phyloP scores from a whole-genome alignment of 1,140 invertebrate species.

The Harpegnathos saltator region DNA sequence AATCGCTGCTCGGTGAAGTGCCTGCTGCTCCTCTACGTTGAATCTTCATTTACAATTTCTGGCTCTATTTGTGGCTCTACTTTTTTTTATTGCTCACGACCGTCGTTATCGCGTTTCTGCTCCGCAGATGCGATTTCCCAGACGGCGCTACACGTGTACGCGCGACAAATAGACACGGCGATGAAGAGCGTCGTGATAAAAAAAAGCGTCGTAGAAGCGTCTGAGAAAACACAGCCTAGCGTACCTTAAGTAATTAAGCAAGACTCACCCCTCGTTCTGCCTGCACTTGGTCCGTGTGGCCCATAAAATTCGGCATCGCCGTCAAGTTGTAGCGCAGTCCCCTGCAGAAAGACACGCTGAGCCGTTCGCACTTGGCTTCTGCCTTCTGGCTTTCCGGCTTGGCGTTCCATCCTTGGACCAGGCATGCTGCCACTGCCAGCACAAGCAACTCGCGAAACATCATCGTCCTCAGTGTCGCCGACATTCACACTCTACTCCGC shows the following conservation, averaged over 20 bases:
- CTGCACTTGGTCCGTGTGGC: constrained; percentile 91
- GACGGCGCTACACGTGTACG: no score
- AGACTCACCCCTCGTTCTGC: constrained; percentile 90
- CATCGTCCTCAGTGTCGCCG: constrained; percentile 18
- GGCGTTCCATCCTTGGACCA: constrained; percentile 75
- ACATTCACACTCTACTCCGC: constrained; percentile 39
- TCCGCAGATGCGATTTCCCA: no score
- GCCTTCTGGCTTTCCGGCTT: constrained; percentile 73
- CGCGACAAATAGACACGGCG: background rate
- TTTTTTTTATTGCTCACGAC: no score
- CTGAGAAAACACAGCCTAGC: no score
- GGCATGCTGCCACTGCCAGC: constrained; percentile 14
- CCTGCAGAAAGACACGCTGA: constrained; percentile 92
- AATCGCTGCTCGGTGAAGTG: no score
- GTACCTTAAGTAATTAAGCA: background rate
- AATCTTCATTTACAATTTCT: no score
- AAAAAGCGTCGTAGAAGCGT: no score
- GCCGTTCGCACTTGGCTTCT: constrained; percentile 90
- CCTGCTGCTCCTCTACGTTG: no score
- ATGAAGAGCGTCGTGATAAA: background rate
- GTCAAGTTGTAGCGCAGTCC: constrained; percentile 95
- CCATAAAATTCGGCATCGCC: constrained; percentile 94
- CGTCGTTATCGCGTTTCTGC: no score
- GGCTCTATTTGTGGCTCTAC: no score
- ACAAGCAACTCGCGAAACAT: constrained; percentile 13